Base-by-base conservation (phyloP, 2,797 vertebrate genomes). In the Melanotaenia maccullochi region DNA sequence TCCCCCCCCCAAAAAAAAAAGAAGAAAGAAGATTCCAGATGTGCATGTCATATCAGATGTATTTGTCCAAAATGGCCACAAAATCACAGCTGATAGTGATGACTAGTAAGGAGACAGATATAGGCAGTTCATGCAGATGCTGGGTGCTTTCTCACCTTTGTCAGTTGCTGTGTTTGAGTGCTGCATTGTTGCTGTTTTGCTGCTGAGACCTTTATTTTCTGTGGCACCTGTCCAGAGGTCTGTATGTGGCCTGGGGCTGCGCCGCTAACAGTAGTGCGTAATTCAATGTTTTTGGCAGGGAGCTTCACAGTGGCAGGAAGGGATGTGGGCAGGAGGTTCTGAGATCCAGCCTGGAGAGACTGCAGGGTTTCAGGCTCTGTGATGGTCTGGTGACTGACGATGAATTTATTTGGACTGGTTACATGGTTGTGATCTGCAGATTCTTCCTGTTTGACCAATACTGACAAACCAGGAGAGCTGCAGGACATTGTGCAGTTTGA, bases 311-410 rank as follows among this genome's bases (percentile, higher is more conserved):
- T 64, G 62, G 92, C 76, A 77, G 95, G 94, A 82, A 95, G 93
- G 63, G 94, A 94, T 3, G 96, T 83, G 0, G 95, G 95, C 63
- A 95, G 93, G 42, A 96, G 93, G 78, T 96, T 92, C 89, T 95
- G 95, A 32, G 95, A 83, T 35, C 95, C 92, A 47, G 93, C 70
- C 59, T 93, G 94, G 1, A 93, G 81, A 2, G 71, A 32, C 73
- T 78, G 85, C 71, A 62, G 69, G 36, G 92, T 86, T 60, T 95
- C 95, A 40, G 95, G 91, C 55, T 92, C 94, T 64, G 93, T 91
- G 30, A 94, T 88, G 70, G 94, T 88, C 54, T 93, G 94, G 54
- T 94, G 86, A 75, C 88, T 90, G 28, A 88, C 59, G 70, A 86
- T 84, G 71, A 92, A 92, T 32, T 81, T 87, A 33, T 76, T 81